A percentile compares a stretch with the other conserved stretches of the same genome.
phyloP scores from a whole-genome alignment of 1,140 invertebrate species.

The Zaprionus lachaisei region DNA sequence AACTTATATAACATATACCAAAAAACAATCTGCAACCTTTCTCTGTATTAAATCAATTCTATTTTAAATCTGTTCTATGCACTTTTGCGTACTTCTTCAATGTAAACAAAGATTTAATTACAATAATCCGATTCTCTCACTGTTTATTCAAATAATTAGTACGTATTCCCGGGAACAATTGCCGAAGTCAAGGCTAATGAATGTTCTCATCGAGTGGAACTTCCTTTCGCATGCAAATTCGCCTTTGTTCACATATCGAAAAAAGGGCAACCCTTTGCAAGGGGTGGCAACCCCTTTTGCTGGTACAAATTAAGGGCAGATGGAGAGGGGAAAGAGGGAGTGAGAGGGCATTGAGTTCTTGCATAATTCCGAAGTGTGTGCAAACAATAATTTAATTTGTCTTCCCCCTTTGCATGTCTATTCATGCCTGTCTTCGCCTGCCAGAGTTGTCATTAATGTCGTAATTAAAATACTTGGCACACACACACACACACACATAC shows the following conservation, averaged over 20 bases:
- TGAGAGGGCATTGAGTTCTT: constrained; percentile 22
- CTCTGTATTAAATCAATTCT: background rate
- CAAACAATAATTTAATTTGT: constrained; percentile 76
- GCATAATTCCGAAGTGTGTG: constrained; percentile 46
- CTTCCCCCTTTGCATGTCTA: background rate
- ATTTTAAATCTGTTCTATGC: background rate
- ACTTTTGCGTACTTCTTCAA: background rate
- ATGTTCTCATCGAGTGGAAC: constrained; percentile 9
- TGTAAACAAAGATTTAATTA: background rate
- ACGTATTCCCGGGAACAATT: constrained; percentile 1
- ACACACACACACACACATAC: background rate
- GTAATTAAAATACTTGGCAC: constrained; percentile 59
- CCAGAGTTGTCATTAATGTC: constrained; percentile 38
- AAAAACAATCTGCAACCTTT: background rate
- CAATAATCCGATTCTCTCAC: constrained; percentile 12
- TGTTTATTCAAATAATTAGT: constrained; percentile 44
- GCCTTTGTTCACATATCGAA: constrained; percentile 57
- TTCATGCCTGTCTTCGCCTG: background rate
- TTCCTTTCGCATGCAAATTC: constrained; percentile 46
- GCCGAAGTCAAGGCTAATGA: constrained; percentile 54
- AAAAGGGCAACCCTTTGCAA: constrained; percentile 16
- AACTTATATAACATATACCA: background rate
- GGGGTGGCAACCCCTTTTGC: constrained; percentile 39
- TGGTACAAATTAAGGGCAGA: constrained; percentile 38
- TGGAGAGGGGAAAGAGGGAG: background rate